phyloP scores from a whole-genome alignment of 2,888 invertebrate genomes.

The Itoplectis maculator region DNA sequence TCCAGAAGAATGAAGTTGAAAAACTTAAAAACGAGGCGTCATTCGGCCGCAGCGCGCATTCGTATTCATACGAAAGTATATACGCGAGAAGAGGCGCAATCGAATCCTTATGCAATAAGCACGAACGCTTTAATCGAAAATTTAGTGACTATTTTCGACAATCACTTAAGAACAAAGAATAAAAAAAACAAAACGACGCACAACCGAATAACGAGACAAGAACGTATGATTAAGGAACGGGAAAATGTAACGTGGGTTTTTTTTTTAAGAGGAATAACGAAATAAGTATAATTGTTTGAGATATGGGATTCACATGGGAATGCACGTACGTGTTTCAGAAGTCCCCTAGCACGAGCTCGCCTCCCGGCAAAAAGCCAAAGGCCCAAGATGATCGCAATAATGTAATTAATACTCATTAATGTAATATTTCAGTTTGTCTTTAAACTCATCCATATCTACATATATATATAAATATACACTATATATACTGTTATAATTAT shows the following conservation, averaged over 20 bases:
- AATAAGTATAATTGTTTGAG: constrained; percentile 70
- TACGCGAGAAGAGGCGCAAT: background rate
- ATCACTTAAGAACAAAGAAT: background rate
- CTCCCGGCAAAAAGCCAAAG: constrained; percentile 84
- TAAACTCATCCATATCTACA: constrained; percentile 55
- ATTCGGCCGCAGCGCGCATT: background rate
- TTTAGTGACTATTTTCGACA: background rate
- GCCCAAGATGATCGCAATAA: constrained; percentile 83
- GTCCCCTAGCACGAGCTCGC: constrained; percentile 83
- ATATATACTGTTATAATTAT: constrained; percentile 51
- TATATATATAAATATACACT: constrained; percentile 60
- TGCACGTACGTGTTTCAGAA: constrained; percentile 84
- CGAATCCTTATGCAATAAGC: background rate
- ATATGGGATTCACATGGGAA: constrained; percentile 78
- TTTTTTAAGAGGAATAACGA: constrained; percentile 56
- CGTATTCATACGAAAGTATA: background rate
- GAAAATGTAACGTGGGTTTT: constrained; percentile 51
- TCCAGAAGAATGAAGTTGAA: background rate
- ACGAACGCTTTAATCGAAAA: background rate
- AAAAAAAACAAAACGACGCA: background rate
- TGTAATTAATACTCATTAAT: constrained; percentile 84
- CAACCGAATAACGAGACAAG: background rate
- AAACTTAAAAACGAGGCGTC: background rate
- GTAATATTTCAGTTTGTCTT: constrained; percentile 78
- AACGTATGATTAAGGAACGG: constrained; percentile 17